These are phyloP conservation scores for Craniophora ligustri DNA, from an alignment of 2,888 invertebrate genomes.

Conservation along the genomic window DNA sequence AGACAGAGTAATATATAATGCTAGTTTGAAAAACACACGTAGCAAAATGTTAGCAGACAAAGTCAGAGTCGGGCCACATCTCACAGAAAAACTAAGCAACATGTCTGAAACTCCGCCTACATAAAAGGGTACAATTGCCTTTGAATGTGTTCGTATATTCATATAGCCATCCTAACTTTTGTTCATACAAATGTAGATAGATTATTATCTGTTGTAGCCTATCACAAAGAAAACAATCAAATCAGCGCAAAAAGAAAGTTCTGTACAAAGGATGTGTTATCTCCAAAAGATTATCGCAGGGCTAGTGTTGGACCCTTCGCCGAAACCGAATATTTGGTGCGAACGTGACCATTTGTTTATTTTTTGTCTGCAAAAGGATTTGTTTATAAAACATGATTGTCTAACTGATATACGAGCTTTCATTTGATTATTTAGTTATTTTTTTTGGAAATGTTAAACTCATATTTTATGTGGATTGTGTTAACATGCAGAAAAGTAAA, in stretches of 20 bases:
- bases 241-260: constrained; percentile 39
- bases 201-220: constrained; percentile 24
- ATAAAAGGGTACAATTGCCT: constrained; percentile 10
- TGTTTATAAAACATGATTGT: too few species aligned
- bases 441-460: too few species aligned
- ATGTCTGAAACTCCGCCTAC: constrained; percentile 13
- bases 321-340: constrained; percentile 10
- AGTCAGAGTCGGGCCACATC: background rate
- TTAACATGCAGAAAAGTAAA: too few species aligned
- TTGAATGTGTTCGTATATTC: constrained; percentile 24
- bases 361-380: constrained; percentile 26
- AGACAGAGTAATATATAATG: background rate
- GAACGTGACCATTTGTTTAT: constrained; percentile 11
- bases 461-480: too few species aligned
- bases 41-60: background rate
- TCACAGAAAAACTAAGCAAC: constrained; percentile 25
- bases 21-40: too few species aligned
- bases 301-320: constrained; percentile 25
- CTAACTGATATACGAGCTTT: constrained; percentile 10
- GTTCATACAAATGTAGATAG: constrained; percentile 24
- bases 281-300: constrained; percentile 36
- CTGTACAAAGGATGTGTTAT: constrained; percentile 38
- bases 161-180: constrained; percentile 9
- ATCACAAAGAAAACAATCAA: constrained; percentile 49
- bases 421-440: background rate